Evolutionary conservation across 1,140 invertebrate species (phyloP), one percentile per base, ranked within the genome.

Genomic region (Trachelipus rathkii): DNA sequence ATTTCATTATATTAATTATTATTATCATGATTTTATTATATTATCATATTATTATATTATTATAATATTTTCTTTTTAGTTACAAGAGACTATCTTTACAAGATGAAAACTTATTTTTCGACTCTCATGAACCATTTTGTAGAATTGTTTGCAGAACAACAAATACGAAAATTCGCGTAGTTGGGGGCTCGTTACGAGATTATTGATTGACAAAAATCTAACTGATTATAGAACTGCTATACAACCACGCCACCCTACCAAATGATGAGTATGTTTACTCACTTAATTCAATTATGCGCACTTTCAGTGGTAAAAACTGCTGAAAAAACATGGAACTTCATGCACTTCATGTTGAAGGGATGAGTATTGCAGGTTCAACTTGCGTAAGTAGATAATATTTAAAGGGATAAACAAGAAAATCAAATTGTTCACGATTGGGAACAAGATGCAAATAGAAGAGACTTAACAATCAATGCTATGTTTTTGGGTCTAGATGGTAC

Each of bases 391-490:
- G 87, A 88, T 93, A 21, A 85, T 89, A 60, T 99, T 95, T 1
- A 93, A 99, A 89, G 98, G 97, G 0, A 87, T n/a, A n/a, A 98
- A 71, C 95, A 97, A 44, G 90, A 97, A 85, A 95, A 99, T 2
- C 85, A 93, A 82, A 99, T 95, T 84, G 98, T 95, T 9, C 95
- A 89, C 70, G 92, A 98, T 85, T 99, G 97, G 97, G 88, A 93
- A 83, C 83, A 96, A 70, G 98, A 99, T 89, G 95, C 97, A 0
- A 94, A 93, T 84, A 88, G 98, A 81, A 87, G 98, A 83, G 98
- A 99, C 87, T 87, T 99, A 1, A 99, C 98, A 0, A 93, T 99
- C 53, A 99, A 99, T 89, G 97, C 97, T 0, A 95, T 99, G 94
- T 99, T 97, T 86, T 87, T 99, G 75, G 95, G 90, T 82, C 89